These are phyloP conservation scores for Odontothrips loti DNA, from an alignment of 2,888 invertebrate genomes.

Conservation along the genomic window DNA sequence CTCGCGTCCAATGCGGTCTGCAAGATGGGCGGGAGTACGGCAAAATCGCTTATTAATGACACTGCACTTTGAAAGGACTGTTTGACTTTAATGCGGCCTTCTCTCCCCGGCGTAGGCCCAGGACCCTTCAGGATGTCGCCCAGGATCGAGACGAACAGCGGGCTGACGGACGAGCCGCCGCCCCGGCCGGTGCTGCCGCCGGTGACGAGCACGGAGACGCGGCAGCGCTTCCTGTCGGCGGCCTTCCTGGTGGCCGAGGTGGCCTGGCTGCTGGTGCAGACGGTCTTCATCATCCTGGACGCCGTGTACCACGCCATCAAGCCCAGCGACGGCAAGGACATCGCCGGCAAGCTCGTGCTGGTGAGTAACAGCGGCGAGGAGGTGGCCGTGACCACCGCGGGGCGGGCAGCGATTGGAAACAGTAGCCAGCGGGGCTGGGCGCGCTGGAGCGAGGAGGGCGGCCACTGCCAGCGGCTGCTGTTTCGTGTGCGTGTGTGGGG, in stretches of 20 bases:
- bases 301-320: constrained; percentile 23
- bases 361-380: background rate
- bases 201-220: background rate
- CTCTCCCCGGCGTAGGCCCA: too few species aligned
- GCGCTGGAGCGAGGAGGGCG: too few species aligned
- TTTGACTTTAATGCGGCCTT: too few species aligned
- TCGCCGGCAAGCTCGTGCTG: constrained; percentile 1
- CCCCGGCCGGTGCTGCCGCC: background rate
- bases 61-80: too few species aligned
- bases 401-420: background rate
- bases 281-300: constrained; percentile 17
- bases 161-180: constrained; percentile 3
- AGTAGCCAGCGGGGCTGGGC: too few species aligned
- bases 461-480: too few species aligned
- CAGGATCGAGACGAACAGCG: background rate
- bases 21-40: too few species aligned
- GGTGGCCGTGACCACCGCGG: background rate
- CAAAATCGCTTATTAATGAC: too few species aligned
- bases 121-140: background rate
- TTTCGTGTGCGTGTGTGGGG: background rate
- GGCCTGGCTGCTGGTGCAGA: constrained; percentile 2
- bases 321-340: constrained; percentile 18
- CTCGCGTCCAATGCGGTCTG: too few species aligned
- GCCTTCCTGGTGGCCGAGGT: background rate
- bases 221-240: background rate